Conservation (phyloP, 2,797 vertebrate genomes). For the Brotula barbata region DNA sequence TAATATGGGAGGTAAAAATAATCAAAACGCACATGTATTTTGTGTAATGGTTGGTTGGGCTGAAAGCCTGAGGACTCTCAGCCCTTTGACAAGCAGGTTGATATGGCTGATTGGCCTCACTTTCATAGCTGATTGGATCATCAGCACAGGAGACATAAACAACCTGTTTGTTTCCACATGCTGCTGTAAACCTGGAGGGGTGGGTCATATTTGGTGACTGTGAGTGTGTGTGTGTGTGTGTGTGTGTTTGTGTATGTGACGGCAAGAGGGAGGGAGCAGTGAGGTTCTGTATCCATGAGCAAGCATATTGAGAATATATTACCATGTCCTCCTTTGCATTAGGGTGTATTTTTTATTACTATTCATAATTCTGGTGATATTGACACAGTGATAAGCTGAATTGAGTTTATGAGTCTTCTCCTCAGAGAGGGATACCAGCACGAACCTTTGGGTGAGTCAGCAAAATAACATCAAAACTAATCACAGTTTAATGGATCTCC, state of each 20-base stretch:
- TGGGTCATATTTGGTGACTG: neutral
- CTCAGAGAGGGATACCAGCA: slow-evolving; percentile 37
- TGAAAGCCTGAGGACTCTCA: too few species aligned
- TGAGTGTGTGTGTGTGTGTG: slow-evolving; percentile 2
- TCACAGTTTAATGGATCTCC: slow-evolving; percentile 65
- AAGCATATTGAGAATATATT: slow-evolving; percentile 33
- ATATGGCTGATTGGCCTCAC: slow-evolving; percentile 35
- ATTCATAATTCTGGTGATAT: slow-evolving; percentile 65
- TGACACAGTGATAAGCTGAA: slow-evolving; percentile 66
- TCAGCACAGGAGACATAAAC: slow-evolving; percentile 30
- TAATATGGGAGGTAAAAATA: too few species aligned
- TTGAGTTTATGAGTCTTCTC: slow-evolving; percentile 65
- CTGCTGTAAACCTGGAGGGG: neutral
- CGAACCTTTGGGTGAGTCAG: slow-evolving; percentile 55
- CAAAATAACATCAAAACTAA: slow-evolving; percentile 70
- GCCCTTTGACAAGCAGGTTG: slow-evolving; percentile 9
- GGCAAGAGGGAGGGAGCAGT: too few species aligned
- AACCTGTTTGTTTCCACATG: slow-evolving; percentile 1
- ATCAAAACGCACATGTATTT: too few species aligned
- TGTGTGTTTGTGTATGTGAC: too few species aligned
- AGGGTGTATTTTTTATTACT: slow-evolving; percentile 45
- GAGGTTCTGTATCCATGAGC: neutral
- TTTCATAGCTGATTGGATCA: slow-evolving; percentile 41
- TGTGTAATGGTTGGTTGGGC: too few species aligned
- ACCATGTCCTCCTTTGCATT: slow-evolving; percentile 13